A percentile compares a stretch with the other conserved stretches of the same genome.
phyloP scores from a whole-genome alignment of 2,797 vertebrate genomes.

The Pempheris klunzingeri region DNA sequence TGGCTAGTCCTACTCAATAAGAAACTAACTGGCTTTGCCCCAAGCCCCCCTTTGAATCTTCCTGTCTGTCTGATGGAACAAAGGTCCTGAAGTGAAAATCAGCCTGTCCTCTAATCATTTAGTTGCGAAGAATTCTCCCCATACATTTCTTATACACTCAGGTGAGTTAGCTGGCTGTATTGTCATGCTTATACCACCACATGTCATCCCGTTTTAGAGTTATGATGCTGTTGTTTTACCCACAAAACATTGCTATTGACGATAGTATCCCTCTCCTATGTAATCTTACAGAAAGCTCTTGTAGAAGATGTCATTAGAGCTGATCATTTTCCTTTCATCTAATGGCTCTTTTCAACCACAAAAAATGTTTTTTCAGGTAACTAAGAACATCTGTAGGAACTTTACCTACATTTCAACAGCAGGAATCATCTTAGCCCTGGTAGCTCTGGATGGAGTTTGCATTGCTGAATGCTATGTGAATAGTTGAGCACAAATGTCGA shows the following conservation, averaged over 20 bases:
- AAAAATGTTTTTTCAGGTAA: background rate
- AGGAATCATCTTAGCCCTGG: background rate
- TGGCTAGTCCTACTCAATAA: slow-evolving; percentile 47
- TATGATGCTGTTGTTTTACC: background rate
- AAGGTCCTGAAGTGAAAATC: background rate
- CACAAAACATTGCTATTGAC: background rate
- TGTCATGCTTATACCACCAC: background rate
- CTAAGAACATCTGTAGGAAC: background rate
- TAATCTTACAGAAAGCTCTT: background rate
- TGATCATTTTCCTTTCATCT: background rate
- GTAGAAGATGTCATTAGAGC: background rate
- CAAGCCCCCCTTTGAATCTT: slow-evolving; percentile 47
- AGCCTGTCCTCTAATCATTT: slow-evolving; percentile 1
- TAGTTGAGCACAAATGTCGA: background rate
- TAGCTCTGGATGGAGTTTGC: background rate
- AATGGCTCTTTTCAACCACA: background rate
- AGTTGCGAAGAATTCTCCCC: background rate
- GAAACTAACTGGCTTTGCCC: slow-evolving; percentile 42
- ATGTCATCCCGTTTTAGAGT: background rate
- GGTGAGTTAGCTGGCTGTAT: background rate
- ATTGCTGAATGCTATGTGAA: background rate
- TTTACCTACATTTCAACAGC: background rate
- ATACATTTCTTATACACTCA: slow-evolving; percentile 1
- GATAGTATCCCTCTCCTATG: background rate
- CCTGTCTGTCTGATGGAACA: slow-evolving; percentile 44